Base-by-base conservation (phyloP, 1,140 invertebrate genomes). In the Euglossa dilemma region DNA sequence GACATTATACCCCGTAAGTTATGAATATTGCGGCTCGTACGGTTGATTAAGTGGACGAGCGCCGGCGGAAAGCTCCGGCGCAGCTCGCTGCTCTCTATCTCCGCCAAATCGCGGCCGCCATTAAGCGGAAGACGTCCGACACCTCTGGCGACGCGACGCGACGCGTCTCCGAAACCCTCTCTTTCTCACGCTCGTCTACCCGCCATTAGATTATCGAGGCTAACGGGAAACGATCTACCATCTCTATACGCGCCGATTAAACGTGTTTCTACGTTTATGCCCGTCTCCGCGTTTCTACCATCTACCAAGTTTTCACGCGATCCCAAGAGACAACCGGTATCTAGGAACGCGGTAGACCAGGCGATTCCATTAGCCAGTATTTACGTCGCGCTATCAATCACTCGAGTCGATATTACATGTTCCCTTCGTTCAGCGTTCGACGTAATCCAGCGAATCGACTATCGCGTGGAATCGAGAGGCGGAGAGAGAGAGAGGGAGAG, bases 1-100 rank as follows among this genome's bases (percentile, higher is more conserved):
- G 83, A 85, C 83, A 82, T 85, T 81, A 75, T 63, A 45, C 64
- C 43, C 47, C 45, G n/a, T 85, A 82, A 85, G 79, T 85, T 85
- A 85, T 82, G 83, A 85, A 85, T 82, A 85, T 85, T 85, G 64
- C 83, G 45, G 64, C 79, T 66, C 78, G 64, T 81, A 74, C 56
- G 79, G 71, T 74, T 85, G 79, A 85, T 81, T 85, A 70, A 85
- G 71, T 75, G 71, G 63, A 69, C 54, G 78, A 83, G 50, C 67
- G 66, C 18, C 14, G 25, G 12, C 52, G 43, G 36, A 23, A n/a
- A 54, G 61, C 25, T 50, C 20, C 59, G 9, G 52, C 16, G 16
- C 23, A 18, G 4, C 61, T 8, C 18, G 28, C 25, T 61, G 63
- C 61, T 20, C 80, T 63, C 50, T 70, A 67, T 67, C 63, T 82